These are phyloP conservation scores for Trileptium ribeirensis DNA, from an alignment of 2,888 invertebrate genomes.

Conservation along the genomic window DNA sequence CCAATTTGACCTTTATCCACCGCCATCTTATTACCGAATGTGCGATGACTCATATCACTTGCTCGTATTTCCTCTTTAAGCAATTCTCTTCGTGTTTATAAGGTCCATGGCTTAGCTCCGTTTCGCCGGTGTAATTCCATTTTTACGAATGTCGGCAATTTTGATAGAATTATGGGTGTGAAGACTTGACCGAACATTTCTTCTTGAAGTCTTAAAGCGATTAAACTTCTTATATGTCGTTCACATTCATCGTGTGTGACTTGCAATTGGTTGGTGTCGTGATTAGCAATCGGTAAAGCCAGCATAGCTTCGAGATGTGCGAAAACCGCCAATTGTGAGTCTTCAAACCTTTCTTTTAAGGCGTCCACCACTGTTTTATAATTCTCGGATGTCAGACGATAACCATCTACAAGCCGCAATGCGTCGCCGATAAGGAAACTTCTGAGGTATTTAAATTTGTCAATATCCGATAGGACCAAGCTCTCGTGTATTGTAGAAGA, in stretches of 20 bases:
- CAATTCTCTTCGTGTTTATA: too few relatives aligned
- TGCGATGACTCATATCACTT: too few relatives aligned
- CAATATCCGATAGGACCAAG: background rate
- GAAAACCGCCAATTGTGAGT: background rate
- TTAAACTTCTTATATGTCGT: background rate
- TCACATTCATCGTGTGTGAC: slow-evolving; percentile 3
- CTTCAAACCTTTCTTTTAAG: background rate
- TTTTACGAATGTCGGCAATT: too few relatives aligned
- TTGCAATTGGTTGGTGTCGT: background rate
- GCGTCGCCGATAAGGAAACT: background rate
- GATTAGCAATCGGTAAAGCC: background rate
- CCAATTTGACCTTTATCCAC: too few relatives aligned
- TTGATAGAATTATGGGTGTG: background rate
- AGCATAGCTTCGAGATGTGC: background rate
- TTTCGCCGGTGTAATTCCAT: too few relatives aligned
- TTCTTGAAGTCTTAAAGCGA: background rate
- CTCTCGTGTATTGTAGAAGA: background rate
- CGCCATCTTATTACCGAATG: too few relatives aligned
- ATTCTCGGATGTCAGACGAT: background rate
- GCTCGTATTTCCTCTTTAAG: too few relatives aligned
- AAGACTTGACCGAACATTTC: background rate
- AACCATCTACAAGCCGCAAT: background rate
- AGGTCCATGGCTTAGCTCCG: too few relatives aligned
- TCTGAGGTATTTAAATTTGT: background rate
- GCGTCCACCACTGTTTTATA: background rate